Percentiles rank a stretch among this genome's conserved stretches.
Evolutionary conservation across 2,797 vertebrate genomes (phyloP).

Genomic region (Leuciscus waleckii): DNA sequence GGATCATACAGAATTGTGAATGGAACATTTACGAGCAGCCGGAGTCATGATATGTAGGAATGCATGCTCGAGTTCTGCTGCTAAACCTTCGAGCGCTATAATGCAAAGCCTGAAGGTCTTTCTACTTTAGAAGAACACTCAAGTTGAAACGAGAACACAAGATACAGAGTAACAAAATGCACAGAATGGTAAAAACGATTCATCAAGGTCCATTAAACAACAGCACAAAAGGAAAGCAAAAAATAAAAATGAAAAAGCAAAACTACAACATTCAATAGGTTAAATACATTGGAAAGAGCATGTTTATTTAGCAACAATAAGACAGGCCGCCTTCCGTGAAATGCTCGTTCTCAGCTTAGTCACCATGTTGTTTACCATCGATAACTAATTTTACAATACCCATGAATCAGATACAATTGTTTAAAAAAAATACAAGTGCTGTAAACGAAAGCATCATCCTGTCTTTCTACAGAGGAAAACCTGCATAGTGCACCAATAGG

Average conservation of each 20-base stretch:
- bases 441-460: constrained; percentile 54
- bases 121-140: constrained; percentile 32
- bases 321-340: constrained; percentile 57
- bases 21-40: constrained; percentile 61
- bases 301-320: constrained; percentile 61
- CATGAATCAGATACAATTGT: constrained; percentile 34
- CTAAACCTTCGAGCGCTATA: not conserved
- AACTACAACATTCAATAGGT: constrained; percentile 55
- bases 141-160: constrained; percentile 32
- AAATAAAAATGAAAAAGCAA: not conserved
- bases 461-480: constrained; percentile 61
- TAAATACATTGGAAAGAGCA: constrained; percentile 59
- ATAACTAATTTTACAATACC: constrained; percentile 36
- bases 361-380: constrained; percentile 46
- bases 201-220: constrained; percentile 51
- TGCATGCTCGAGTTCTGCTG: constrained; percentile 53
- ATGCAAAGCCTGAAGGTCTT: constrained; percentile 19
- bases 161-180: constrained; percentile 47
- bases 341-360: constrained; percentile 43
- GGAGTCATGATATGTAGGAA: constrained; percentile 63
- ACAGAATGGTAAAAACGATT: constrained; percentile 32
- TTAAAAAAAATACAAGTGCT: constrained; percentile 43
- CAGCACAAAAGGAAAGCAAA: constrained; percentile 36
- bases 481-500: constrained; percentile 66
- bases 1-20: constrained; percentile 40